These are phyloP conservation scores for Ptychoptera contaminata DNA, from an alignment of 2,888 invertebrate genomes.

Conservation along the genomic window DNA sequence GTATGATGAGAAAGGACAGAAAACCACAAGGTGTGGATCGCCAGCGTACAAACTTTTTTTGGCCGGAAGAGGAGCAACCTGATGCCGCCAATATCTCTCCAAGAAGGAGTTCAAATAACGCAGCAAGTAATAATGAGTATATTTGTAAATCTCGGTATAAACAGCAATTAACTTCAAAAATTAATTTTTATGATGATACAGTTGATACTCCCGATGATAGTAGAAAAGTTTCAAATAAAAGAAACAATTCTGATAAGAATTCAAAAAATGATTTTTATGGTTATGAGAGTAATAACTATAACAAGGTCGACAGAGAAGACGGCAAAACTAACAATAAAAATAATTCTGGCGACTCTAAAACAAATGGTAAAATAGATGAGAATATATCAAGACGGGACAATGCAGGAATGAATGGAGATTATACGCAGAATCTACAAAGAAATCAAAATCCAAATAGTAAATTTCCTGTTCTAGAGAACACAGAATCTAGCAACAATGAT, in stretches of 20 bases:
- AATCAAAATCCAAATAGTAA: no score
- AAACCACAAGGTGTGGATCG: slow-evolving; percentile 18
- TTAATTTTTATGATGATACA: slow-evolving; percentile 26
- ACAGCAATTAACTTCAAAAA: slow-evolving; percentile 18
- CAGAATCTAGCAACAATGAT: no score
- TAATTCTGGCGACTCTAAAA: no score
- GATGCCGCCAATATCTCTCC: slow-evolving; percentile 11
- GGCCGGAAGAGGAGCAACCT: slow-evolving; percentile 26
- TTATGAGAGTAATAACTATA: neutral
- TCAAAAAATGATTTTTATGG: slow-evolving; percentile 8
- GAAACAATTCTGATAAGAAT: neutral
- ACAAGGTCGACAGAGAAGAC: neutral
- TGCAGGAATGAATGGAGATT: no score
- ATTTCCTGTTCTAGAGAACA: no score
- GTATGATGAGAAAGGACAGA: slow-evolving; percentile 25
- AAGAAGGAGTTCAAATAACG: slow-evolving; percentile 14
- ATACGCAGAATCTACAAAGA: no score
- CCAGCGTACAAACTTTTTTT: slow-evolving; percentile 27
- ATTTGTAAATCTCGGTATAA: neutral
- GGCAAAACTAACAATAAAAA: neutral
- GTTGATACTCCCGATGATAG: slow-evolving; percentile 12
- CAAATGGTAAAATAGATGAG: no score
- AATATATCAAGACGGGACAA: no score
- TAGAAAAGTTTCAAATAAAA: neutral
- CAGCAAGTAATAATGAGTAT: slow-evolving; percentile 11